These are phyloP conservation scores for Poeciliopsis turrubarensis DNA, from an alignment of 2,113 vertebrate genomes.

Conservation along the genomic window DNA sequence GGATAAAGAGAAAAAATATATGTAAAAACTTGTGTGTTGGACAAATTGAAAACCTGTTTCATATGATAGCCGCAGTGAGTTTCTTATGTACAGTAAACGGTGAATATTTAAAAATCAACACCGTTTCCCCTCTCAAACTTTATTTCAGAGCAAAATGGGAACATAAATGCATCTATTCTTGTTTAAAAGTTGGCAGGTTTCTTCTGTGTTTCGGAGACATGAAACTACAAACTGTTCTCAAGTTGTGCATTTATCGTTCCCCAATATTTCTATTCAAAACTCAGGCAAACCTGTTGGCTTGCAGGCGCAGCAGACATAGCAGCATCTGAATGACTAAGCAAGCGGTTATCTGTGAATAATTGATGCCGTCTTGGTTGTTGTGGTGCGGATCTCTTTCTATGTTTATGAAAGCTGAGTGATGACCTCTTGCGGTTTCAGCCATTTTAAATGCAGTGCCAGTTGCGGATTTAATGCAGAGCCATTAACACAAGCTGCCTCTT, in stretches of 20 bases:
- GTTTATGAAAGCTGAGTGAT: slow-evolving; percentile 33
- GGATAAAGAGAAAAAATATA: neutral
- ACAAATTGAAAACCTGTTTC: neutral
- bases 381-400: slow-evolving; percentile 22
- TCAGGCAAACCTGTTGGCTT: slow-evolving; percentile 1
- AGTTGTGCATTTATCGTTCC: slow-evolving; percentile 9
- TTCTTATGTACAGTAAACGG: neutral
- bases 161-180: neutral
- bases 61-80: too few relatives aligned
- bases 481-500: slow-evolving; percentile 8
- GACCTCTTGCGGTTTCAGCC: slow-evolving; percentile 16
- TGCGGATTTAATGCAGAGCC: slow-evolving; percentile 14
- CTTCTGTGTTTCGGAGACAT: neutral
- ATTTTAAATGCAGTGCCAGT: slow-evolving; percentile 9
- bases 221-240: neutral
- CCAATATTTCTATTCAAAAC: slow-evolving; percentile 9
- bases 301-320: neutral
- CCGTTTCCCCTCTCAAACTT: neutral
- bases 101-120: neutral
- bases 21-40: too few relatives aligned
- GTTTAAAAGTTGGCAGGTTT: neutral
- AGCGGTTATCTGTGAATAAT: slow-evolving; percentile 47
- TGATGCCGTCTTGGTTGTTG: slow-evolving; percentile 39
- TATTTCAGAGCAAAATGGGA: neutral
- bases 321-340: slow-evolving; percentile 19